Conservation (phyloP, 2,113 vertebrate species). For the Brevimyrus niger region DNA sequence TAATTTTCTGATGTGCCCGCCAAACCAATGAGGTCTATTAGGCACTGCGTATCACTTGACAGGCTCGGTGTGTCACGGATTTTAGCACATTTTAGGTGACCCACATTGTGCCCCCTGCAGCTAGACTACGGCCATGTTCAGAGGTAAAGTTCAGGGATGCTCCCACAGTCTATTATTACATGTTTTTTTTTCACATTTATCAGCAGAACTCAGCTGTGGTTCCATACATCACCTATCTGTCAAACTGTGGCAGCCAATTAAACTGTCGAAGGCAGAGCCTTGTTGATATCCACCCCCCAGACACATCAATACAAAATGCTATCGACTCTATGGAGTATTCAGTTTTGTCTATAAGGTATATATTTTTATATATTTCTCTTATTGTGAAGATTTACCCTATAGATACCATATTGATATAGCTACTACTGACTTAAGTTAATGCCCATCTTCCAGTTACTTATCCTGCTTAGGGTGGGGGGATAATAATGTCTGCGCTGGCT, state of each 20-base stretch:
- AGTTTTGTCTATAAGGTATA: not conserved
- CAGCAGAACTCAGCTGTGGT: not conserved
- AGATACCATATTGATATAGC: not conserved
- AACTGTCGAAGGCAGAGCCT: not conserved
- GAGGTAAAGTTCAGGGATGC: not conserved
- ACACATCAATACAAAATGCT: not conserved
- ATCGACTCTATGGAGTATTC: not conserved
- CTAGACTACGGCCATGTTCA: not conserved
- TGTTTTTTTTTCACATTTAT: not conserved
- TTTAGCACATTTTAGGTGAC: not conserved
- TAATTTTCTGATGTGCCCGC: not conserved
- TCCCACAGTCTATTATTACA: not conserved
- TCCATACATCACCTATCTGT: not conserved
- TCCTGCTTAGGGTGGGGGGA: not conserved
- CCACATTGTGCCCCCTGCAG: not conserved
- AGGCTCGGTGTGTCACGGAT: not conserved
- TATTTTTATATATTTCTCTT: not conserved
- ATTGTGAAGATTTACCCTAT: not conserved
- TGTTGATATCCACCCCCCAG: not conserved
- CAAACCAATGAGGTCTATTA: not conserved
- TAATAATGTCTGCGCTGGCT: not conserved
- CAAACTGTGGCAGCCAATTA: not conserved
- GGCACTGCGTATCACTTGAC: not conserved
- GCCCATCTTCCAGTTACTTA: not conserved
- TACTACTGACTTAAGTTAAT: not conserved